These are phyloP conservation scores for Prorops nasuta DNA, from an alignment of 1,140 invertebrate species.

Conservation along the genomic window DNA sequence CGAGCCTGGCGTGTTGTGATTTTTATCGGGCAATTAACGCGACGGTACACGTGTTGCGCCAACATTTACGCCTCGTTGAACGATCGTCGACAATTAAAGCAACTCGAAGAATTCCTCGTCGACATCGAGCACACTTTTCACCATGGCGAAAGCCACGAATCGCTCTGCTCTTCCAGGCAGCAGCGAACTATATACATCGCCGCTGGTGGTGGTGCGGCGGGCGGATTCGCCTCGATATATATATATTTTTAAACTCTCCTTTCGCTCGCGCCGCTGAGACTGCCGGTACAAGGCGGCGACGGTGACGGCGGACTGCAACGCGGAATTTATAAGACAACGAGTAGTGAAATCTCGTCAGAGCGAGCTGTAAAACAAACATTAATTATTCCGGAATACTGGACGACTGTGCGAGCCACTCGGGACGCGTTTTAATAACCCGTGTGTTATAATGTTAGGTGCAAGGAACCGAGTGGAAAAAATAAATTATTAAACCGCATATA, in stretches of 20 bases:
- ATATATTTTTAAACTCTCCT: too few relatives aligned
- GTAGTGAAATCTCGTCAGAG: neutral
- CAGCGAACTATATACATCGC: too few relatives aligned
- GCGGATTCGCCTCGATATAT: too few relatives aligned
- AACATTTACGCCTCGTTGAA: constrained; percentile 44
- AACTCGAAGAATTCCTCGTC: constrained; percentile 18
- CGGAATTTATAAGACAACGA: neutral
- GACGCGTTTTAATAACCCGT: constrained; percentile 22
- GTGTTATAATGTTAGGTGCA: constrained; percentile 18
- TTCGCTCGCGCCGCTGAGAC: too few relatives aligned
- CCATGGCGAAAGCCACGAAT: constrained; percentile 4
- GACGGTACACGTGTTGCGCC: constrained; percentile 50
- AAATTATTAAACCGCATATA: constrained; percentile 21
- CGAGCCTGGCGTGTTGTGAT: constrained; percentile 52
- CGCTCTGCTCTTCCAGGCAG: neutral
- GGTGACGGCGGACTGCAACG: neutral
- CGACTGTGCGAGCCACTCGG: constrained; percentile 9
- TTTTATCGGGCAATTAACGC: constrained; percentile 59
- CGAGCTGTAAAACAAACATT: constrained; percentile 28
- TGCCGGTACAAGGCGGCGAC: neutral
- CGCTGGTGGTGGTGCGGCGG: too few relatives aligned
- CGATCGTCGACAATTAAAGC: constrained; percentile 43
- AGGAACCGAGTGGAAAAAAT: constrained; percentile 11
- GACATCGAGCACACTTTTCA: neutral
- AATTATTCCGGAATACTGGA: constrained; percentile 27